A percentile compares a stretch with the other conserved stretches of the same genome.
Evolutionary conservation across 2,797 vertebrate genomes (phyloP).

Genomic region (Rhincodon typus): DNA sequence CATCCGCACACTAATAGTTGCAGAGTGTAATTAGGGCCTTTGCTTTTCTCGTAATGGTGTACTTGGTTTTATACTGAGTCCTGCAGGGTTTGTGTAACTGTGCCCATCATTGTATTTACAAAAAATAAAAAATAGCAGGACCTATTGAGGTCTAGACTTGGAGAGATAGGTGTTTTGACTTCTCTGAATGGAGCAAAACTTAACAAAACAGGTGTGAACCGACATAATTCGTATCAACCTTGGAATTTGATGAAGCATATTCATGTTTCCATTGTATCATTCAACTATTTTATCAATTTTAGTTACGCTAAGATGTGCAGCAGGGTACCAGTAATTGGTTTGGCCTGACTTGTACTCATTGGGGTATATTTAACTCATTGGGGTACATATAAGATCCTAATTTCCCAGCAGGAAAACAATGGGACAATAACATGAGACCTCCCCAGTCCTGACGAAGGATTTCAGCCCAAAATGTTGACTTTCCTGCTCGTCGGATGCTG

Average conservation of each 20-base stretch:
- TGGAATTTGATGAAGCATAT: background rate
- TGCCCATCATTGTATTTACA: background rate
- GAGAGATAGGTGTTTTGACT: background rate
- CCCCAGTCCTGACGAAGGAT: too few relatives aligned
- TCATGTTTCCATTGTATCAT: background rate
- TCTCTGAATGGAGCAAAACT: background rate
- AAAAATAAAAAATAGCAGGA: background rate
- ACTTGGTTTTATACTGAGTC: background rate
- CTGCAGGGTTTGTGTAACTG: background rate
- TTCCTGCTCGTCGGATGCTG: too few relatives aligned
- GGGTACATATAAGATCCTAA: background rate
- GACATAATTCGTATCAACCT: background rate
- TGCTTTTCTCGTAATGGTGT: background rate
- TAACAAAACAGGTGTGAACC: background rate
- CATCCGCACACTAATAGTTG: background rate
- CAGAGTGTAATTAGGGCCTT: background rate
- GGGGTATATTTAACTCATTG: too few relatives aligned
- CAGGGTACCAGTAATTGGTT: background rate
- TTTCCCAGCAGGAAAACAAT: background rate
- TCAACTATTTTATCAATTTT: background rate
- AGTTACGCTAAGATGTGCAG: background rate
- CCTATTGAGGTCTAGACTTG: background rate
- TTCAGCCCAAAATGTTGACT: too few relatives aligned
- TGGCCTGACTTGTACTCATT: background rate
- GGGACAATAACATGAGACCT: background rate